Evolutionary conservation across 1,140 invertebrate genomes (phyloP), one percentile per base, ranked within the genome.

Genomic region (Chrysomallon squamiferum): DNA sequence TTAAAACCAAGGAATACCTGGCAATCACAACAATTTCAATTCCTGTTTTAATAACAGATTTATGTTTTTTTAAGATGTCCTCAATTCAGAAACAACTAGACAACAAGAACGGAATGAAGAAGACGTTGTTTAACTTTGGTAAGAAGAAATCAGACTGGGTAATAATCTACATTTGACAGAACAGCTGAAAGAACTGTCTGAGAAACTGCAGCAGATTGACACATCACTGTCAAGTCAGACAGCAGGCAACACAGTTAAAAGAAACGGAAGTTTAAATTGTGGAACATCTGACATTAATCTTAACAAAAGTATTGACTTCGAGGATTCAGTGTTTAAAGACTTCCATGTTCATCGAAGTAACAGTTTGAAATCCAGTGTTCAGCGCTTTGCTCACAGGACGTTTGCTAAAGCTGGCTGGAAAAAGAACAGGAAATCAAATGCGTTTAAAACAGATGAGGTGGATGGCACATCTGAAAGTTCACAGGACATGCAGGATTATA

Each of bases 71-170:
- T n/a, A n/a, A 76, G 74, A 65, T 73, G 50, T 67, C 74, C 11
- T 71, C 72, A 20, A 67, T 76, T 7, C 65, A 72, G 54, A 70
- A 68, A 60, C 74, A 76, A 47, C 64, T 76, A 25, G 62, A 66
- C 9, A 62, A 59, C 50, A 54, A 63, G 18, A 61, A 49, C 22
- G 49, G 59, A 9, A 63, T 25, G 13, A 71, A 66, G 56, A 66
- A 66, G 32, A 63, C 64, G 32, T 49, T 68, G 20, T 76, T 76
- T 62, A 62, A 61, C n/a, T 74, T 76, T 59, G 74, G 69, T n/a
- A 69, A 71, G 33, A 74, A 74, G 59, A 76, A 76, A 58, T 30
- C 57, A 25, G 57, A 65, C 58, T 59, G 20, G 65, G 66, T 32
- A 70, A 69, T n/a, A 69, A 71, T 54, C 69, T 57, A 6, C 68